Percentiles rank a stretch among this genome's conserved stretches.
Evolutionary conservation across 2,888 invertebrate species (phyloP).

Genomic region (Lochmaea crataegi): DNA sequence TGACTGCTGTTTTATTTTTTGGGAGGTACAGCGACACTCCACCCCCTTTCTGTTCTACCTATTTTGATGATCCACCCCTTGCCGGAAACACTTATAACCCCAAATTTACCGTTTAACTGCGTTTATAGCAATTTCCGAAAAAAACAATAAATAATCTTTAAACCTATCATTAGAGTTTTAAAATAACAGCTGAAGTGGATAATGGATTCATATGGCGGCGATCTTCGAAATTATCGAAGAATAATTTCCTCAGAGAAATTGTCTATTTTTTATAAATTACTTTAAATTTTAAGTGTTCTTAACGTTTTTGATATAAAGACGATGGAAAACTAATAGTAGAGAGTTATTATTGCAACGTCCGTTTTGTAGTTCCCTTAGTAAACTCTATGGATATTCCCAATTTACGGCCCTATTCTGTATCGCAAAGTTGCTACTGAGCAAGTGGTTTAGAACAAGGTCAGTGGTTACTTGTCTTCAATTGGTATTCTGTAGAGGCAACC

Average conservation of each 20-base stretch:
- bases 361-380: no score
- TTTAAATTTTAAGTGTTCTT: no score
- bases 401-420: no score
- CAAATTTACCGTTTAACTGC: constrained; percentile 45
- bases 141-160: constrained; percentile 47
- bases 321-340: no score
- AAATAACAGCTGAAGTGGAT: constrained; percentile 49
- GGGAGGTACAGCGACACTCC: constrained; percentile 7
- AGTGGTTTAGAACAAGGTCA: no score
- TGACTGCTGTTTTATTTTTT: constrained; percentile 9
- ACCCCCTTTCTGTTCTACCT: constrained; percentile 8
- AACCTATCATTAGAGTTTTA: constrained; percentile 47
- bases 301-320: no score
- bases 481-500: no score
- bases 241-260: not conserved
- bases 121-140: constrained; percentile 46
- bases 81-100: constrained; percentile 45
- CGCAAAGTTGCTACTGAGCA: no score
- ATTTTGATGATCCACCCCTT: constrained; percentile 15
- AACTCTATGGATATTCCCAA: no score
- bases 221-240: not conserved
- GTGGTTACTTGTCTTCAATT: no score
- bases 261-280: not conserved
- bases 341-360: no score
- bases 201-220: constrained; percentile 38